Conservation (phyloP, 2,113 vertebrate genomes). For the Pteruthius melanotis region DNA sequence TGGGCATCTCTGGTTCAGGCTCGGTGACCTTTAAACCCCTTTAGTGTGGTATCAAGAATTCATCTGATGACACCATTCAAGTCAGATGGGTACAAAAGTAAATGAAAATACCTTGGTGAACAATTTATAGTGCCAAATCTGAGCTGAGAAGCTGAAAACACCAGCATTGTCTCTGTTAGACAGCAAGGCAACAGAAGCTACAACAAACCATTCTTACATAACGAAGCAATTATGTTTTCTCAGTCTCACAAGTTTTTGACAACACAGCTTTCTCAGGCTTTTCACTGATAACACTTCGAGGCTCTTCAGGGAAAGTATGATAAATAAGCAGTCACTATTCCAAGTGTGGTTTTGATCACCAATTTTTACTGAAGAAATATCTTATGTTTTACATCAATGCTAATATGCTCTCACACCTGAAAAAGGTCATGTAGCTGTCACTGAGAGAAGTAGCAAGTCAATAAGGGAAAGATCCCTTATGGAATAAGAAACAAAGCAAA, state of each 20-base stretch:
- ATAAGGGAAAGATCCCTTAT: not conserved
- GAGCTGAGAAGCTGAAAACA: not conserved
- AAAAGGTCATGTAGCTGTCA: not conserved
- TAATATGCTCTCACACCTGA: not conserved
- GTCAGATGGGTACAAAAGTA: not conserved
- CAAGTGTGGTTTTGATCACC: not conserved
- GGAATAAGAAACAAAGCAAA: not conserved
- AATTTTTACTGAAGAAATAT: not conserved
- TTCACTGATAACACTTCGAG: not conserved
- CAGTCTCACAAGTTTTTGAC: constrained; percentile 27
- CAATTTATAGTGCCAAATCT: not conserved
- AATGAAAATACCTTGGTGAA: not conserved
- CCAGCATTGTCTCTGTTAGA: not conserved
- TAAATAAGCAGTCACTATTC: constrained; percentile 24
- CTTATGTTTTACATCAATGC: not conserved
- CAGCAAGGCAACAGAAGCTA: constrained; percentile 2
- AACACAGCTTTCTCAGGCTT: constrained; percentile 12
- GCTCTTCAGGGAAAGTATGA: not conserved
- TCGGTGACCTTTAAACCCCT: rapidly evolving
- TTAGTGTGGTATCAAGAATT: not conserved
- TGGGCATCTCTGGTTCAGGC: not conserved
- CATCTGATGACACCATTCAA: not conserved
- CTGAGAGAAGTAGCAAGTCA: not conserved
- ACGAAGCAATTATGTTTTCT: not conserved
- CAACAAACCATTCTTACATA: not conserved